A percentile compares a stretch with the other conserved stretches of the same genome.
These are phyloP conservation scores for Lucilia sericata DNA, from an alignment of 1,140 invertebrate genomes.

Conservation along the genomic window DNA sequence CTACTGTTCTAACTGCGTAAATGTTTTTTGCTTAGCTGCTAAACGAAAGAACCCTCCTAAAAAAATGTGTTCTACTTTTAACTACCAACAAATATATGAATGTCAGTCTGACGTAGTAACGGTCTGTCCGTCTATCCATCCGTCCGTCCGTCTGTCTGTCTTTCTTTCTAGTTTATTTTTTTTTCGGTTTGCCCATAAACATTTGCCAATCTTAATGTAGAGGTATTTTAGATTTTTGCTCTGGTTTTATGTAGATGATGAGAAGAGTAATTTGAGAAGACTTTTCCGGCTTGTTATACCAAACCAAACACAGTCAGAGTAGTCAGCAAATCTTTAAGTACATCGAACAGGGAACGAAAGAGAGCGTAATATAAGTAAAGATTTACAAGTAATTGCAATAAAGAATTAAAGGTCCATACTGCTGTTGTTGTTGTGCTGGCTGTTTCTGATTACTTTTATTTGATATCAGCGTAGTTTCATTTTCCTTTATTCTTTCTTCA, in stretches of 20 bases:
- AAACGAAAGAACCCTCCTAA: slow-evolving; percentile 10
- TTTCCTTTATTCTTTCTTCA: background rate
- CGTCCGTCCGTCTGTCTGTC: background rate
- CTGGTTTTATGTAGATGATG: slow-evolving; percentile 19
- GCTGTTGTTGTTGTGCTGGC: background rate
- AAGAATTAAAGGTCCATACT: background rate
- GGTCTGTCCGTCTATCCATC: background rate
- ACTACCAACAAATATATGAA: no score
- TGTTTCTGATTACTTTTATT: slow-evolving; percentile 40
- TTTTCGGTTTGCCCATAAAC: background rate
- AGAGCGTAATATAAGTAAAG: background rate
- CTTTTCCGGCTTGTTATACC: slow-evolving; percentile 38
- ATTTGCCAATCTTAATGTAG: background rate
- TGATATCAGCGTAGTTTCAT: background rate
- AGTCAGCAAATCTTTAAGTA: slow-evolving; percentile 1
- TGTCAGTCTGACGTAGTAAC: background rate
- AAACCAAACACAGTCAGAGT: background rate
- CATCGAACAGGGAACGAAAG: background rate
- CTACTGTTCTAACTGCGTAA: background rate
- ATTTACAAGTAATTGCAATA: slow-evolving; percentile 29
- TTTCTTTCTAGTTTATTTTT: no score
- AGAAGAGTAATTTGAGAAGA: slow-evolving; percentile 42
- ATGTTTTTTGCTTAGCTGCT: background rate
- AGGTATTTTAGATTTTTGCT: background rate
- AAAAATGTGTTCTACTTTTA: background rate